These are phyloP conservation scores for Ctena decussata DNA, from an alignment of 2,888 invertebrate genomes.

Conservation along the genomic window DNA sequence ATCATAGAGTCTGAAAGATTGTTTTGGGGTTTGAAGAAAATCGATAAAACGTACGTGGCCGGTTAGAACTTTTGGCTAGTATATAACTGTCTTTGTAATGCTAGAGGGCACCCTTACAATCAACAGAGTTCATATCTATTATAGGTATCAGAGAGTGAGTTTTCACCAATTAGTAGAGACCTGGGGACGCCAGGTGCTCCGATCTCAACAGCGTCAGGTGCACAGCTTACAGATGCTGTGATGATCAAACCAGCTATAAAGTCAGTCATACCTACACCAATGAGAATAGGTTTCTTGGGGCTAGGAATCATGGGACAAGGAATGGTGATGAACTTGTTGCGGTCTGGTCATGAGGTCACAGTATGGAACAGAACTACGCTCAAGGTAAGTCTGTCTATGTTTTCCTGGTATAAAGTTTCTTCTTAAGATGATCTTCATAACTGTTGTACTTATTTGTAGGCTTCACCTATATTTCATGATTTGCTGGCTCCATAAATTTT, in stretches of 20 bases:
- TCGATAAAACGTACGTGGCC: too few species aligned
- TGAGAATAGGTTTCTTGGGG: constrained; percentile 97
- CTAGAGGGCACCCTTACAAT: too few species aligned
- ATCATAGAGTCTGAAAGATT: too few species aligned
- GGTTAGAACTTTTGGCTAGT: too few species aligned
- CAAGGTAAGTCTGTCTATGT: constrained; percentile 93
- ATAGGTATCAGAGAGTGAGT: constrained; percentile 63
- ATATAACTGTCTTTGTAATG: too few species aligned
- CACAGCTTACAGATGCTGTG: constrained; percentile 49
- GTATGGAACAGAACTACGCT: constrained; percentile 97
- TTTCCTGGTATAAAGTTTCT: too few species aligned
- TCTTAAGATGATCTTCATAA: too few species aligned
- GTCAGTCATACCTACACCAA: constrained; percentile 92
- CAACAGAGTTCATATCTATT: too few species aligned
- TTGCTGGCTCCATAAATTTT: too few species aligned
- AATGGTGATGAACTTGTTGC: constrained; percentile 97
- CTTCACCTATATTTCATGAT: too few species aligned
- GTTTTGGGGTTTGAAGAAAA: too few species aligned
- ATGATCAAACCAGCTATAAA: constrained; percentile 89
- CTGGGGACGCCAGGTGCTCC: constrained; percentile 50
- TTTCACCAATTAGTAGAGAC: constrained; percentile 34
- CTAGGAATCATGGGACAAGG: constrained; percentile 98
- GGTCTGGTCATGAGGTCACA: constrained; percentile 96
- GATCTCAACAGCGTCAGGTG: constrained; percentile 62
- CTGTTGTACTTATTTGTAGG: too few species aligned